phyloP scores from a whole-genome alignment of 2,113 vertebrate species.

The Xenopus tropicalis region DNA sequence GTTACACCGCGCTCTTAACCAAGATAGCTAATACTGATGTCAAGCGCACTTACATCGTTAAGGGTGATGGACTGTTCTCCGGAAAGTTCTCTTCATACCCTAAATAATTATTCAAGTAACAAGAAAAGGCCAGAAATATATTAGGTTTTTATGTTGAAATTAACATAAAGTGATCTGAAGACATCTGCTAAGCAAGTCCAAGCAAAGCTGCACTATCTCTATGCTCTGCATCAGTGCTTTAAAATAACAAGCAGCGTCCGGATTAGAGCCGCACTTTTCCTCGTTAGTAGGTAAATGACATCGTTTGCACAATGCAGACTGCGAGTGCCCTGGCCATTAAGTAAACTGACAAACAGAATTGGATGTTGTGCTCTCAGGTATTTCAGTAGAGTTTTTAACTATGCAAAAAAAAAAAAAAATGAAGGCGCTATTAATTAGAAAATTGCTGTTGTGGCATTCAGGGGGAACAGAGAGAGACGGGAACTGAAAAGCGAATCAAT shows the following conservation, averaged over 20 bases:
- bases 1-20: conserved; percentile 38
- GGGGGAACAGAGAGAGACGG: not conserved
- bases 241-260: conserved; percentile 64
- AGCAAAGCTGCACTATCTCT: conserved; percentile 51
- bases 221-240: conserved; percentile 66
- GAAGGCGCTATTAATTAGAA: conserved; percentile 24
- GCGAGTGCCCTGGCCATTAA: conserved; percentile 55
- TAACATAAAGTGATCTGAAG: conserved; percentile 60
- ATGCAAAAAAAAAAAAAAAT: conserved; percentile 24
- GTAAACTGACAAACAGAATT: conserved; percentile 58
- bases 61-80: conserved; percentile 56
- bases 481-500: not conserved
- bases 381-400: conserved; percentile 38
- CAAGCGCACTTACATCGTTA: conserved; percentile 58
- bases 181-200: conserved; percentile 65
- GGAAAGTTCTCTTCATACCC: conserved; percentile 56
- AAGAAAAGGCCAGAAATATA: conserved; percentile 60
- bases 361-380: conserved; percentile 45
- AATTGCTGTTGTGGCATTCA: conserved; percentile 28
- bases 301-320: conserved; percentile 52
- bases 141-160: conserved; percentile 64
- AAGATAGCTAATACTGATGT: conserved; percentile 56
- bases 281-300: conserved; percentile 54
- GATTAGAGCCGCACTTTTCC: conserved; percentile 55
- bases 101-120: conserved; percentile 66